phyloP scores from a whole-genome alignment of 2,888 invertebrate species.

The Lasioglossum pauxillum region DNA sequence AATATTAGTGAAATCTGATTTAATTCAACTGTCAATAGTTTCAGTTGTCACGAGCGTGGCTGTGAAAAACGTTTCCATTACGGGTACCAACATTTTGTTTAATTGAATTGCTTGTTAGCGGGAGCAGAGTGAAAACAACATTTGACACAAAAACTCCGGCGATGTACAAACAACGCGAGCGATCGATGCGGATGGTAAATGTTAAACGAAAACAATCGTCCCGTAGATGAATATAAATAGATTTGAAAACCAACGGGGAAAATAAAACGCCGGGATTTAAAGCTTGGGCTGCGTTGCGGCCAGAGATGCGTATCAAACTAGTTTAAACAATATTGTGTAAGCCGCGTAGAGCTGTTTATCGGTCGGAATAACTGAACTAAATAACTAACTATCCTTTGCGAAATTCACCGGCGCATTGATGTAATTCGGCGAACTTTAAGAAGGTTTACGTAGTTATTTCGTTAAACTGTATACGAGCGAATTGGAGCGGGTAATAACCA shows the following conservation, averaged over 20 bases:
- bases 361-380: not conserved
- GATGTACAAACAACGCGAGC: not conserved
- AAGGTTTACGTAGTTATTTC: not conserved
- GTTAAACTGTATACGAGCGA: not conserved
- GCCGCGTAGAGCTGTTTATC: not conserved
- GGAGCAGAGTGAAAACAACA: not conserved
- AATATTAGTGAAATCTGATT: not conserved
- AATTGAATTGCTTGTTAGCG: constrained; percentile 24
- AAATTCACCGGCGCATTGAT: not conserved
- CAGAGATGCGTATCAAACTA: not conserved
- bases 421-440: constrained; percentile 18
- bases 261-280: not conserved
- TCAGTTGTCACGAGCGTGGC: not conserved
- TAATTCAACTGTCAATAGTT: not conserved
- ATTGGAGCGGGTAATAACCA: not conserved
- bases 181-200: not conserved
- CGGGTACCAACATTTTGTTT: not conserved
- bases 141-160: not conserved
- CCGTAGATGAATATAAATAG: not conserved
- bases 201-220: constrained; percentile 10
- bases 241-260: not conserved
- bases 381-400: not conserved
- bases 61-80: not conserved
- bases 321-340: not conserved
- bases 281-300: no score